A percentile compares a stretch with the other conserved stretches of the same genome.
These are phyloP conservation scores for Chymomyza procnemis DNA, from an alignment of 2,888 invertebrate species.

Conservation along the genomic window DNA sequence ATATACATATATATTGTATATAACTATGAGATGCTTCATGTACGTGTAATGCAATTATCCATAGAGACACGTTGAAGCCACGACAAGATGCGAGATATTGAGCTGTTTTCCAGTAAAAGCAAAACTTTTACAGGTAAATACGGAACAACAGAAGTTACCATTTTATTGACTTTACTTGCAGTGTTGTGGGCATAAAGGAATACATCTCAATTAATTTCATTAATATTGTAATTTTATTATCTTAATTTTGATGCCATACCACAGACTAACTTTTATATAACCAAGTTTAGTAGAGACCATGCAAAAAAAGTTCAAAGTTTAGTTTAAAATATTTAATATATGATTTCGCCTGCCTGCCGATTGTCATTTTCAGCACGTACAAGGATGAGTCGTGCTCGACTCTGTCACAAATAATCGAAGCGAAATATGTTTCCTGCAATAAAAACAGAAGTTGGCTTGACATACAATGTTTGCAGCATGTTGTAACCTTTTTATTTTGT, in stretches of 20 bases:
- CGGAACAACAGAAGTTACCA: slow-evolving; percentile 5
- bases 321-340: neutral
- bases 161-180: neutral
- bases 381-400: neutral
- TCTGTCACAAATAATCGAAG: neutral
- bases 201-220: slow-evolving; percentile 43
- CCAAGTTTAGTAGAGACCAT: neutral
- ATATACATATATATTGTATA: neutral
- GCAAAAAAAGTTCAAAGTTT: neutral
- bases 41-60: slow-evolving; percentile 62
- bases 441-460: neutral
- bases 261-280: slow-evolving; percentile 27
- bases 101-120: neutral
- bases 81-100: neutral
- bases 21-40: neutral
- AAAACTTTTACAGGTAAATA: slow-evolving; percentile 13
- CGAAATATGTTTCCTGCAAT: neutral
- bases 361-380: neutral
- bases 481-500: neutral
- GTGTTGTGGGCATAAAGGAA: slow-evolving; percentile 1
- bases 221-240: slow-evolving; percentile 40
- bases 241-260: slow-evolving; percentile 6
- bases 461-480: neutral
- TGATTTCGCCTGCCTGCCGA: neutral
- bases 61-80: neutral